A percentile compares a stretch with the other conserved stretches of the same genome.
Evolutionary conservation across 2,113 vertebrate species (phyloP).

Genomic region (Probosciger aterrimus): DNA sequence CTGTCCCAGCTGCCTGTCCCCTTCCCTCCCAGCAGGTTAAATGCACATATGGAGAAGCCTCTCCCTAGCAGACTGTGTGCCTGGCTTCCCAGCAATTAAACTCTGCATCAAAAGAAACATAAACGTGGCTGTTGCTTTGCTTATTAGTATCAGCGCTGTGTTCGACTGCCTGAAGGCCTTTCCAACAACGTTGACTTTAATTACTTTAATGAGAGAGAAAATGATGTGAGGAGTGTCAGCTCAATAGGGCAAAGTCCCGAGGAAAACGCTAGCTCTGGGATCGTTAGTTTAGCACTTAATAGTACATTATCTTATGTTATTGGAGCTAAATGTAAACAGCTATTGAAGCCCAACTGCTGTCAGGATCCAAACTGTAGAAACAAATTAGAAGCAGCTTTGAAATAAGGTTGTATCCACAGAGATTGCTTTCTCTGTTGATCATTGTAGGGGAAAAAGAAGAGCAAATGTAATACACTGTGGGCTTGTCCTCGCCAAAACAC

Average conservation of each 20-base stretch:
- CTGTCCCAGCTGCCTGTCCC: not conserved
- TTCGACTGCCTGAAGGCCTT: slow-evolving; percentile 22
- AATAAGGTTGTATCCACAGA: not conserved
- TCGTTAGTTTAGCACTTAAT: slow-evolving; percentile 43
- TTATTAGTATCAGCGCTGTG: not conserved
- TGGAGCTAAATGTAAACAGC: slow-evolving; percentile 35
- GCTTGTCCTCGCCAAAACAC: not conserved
- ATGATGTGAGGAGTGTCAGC: slow-evolving; percentile 28
- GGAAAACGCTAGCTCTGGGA: not conserved
- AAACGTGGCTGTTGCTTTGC: not conserved
- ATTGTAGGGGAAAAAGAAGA: not conserved
- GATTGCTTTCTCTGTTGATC: not conserved
- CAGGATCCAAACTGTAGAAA: not conserved
- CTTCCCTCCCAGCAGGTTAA: not conserved
- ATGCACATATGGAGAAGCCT: not conserved
- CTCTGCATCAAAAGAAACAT: not conserved
- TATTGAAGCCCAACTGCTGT: not conserved
- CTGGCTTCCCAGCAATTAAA: not conserved
- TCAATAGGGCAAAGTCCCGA: not conserved
- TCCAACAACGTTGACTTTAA: slow-evolving; percentile 28
- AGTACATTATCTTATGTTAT: slow-evolving; percentile 8
- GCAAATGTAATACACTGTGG: not conserved
- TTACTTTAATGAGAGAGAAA: slow-evolving; percentile 54
- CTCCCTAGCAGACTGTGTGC: rapidly evolving
- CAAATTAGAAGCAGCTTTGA: not conserved